phyloP scores from a whole-genome alignment of 2,888 invertebrate genomes.

The Drosophila rellima region DNA sequence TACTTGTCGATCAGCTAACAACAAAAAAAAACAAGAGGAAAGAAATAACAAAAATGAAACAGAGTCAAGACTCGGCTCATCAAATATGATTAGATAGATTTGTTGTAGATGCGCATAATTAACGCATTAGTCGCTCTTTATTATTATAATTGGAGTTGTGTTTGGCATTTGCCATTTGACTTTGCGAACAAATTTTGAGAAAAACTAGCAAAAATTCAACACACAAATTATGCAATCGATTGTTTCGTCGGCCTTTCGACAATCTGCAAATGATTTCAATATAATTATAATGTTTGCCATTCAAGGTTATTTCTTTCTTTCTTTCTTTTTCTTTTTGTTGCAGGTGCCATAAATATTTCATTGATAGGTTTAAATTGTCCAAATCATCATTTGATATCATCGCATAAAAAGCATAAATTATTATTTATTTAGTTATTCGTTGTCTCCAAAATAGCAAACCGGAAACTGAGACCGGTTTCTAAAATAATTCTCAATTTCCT shows the following conservation, averaged over 20 bases:
- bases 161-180: slow-evolving; percentile 18
- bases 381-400: slow-evolving; percentile 12
- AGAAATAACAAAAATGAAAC: background rate
- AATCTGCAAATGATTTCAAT: slow-evolving; percentile 37
- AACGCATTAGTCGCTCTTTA: slow-evolving; percentile 70
- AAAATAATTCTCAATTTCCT: slow-evolving; percentile 6
- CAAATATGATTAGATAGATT: slow-evolving; percentile 55
- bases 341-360: slow-evolving; percentile 37
- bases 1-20: slow-evolving; percentile 23
- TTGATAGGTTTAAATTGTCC: slow-evolving; percentile 10
- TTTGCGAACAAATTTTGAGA: slow-evolving; percentile 2
- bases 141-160: slow-evolving; percentile 61
- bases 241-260: slow-evolving; percentile 11
- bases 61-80: background rate
- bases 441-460: background rate
- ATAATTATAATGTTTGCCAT: slow-evolving; percentile 40
- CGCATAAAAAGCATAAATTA: slow-evolving; percentile 6
- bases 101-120: slow-evolving; percentile 70
- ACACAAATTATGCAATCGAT: slow-evolving; percentile 50
- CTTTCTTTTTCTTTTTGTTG: too few species aligned
- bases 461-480: slow-evolving; percentile 10
- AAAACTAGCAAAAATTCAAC: background rate
- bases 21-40: slow-evolving; percentile 1
- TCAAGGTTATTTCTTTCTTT: slow-evolving; percentile 34
- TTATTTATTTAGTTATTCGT: background rate